Base-by-base conservation (phyloP, 2,113 vertebrate genomes). In the Corythornis cristatus region DNA sequence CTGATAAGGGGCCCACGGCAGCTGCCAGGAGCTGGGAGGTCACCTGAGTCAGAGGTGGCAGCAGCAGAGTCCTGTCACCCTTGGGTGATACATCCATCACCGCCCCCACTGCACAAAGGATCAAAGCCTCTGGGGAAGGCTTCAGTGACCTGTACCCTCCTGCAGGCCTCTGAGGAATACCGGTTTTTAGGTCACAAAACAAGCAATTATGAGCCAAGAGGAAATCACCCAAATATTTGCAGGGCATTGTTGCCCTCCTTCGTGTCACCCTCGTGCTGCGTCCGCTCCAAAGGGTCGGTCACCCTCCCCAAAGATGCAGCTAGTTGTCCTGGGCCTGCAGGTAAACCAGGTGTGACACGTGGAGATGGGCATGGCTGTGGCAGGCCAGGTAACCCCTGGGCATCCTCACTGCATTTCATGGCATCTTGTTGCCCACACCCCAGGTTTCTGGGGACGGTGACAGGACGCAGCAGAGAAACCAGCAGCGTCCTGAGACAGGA, bases 181-280 rank as follows among this genome's bases (percentile, higher is more conserved):
- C 42, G 57, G n/a, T 9, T 42, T 90, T 93, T 70, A 95, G 87
- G 91, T 95, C 84, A 85, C 82, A 56, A 66, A 93, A 50, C 82
- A 61, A 48, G 84, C 71, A 85, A 45, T 87, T 87, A 79, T 31
- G 75, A 68, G 19, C 75, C 91, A 91, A 93, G 82, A 93, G 93
- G 89, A 92, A 87, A 79, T 79, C 37, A 67, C 58, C 71, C 71
- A 50, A 80, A 77, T 85, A 83, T 54, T 87, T 46, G 2, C 58
- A 85, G 13, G 16, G 31, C 2, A 0, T 62, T 42, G 31, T 33
- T 82, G 66, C 22, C 89, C 92, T 93, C 78, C 33, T 72, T 66
- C 50, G 79, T 71, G 65, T 93, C 82, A 33, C 33, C 62, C 50
- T 45, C 21, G 0, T 8, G 48, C 12, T 45, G 42, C 5, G 3